Conservation (phyloP, 1,140 invertebrate genomes). For the Drosophila ironensis region DNA sequence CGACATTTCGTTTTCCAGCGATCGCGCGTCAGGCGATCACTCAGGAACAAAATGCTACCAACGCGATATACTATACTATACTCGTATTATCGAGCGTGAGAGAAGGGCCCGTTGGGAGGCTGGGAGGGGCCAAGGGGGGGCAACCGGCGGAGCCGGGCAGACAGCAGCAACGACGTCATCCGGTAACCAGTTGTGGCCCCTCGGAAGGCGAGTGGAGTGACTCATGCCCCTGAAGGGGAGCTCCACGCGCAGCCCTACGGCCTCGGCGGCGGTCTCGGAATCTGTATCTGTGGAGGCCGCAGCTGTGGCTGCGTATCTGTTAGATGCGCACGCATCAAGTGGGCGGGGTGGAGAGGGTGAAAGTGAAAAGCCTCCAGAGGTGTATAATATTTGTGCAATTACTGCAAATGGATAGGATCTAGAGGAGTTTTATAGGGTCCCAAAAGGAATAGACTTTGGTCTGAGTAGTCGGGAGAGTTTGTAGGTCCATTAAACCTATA, state of each 20-base stretch:
- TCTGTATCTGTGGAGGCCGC: slow-evolving; percentile 12
- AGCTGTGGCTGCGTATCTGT: not conserved
- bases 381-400: too few species aligned
- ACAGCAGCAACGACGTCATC: slow-evolving; percentile 3
- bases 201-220: slow-evolving; percentile 34
- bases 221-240: slow-evolving; percentile 38
- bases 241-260: not conserved
- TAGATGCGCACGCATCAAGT: slow-evolving; percentile 5
- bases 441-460: too few species aligned
- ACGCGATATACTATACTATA: too few species aligned
- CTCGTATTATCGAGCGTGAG: too few species aligned
- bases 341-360: too few species aligned
- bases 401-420: too few species aligned
- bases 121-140: not conserved
- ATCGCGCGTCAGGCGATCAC: slow-evolving; percentile 15
- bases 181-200: slow-evolving; percentile 64
- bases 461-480: too few species aligned
- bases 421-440: too few species aligned
- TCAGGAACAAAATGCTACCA: too few species aligned
- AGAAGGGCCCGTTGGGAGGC: not conserved
- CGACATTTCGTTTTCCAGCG: slow-evolving; percentile 52
- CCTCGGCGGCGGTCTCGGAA: slow-evolving; percentile 2
- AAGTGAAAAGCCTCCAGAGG: too few species aligned
- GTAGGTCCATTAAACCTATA: too few species aligned
- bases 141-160: not conserved